These are phyloP conservation scores for Atrichornis clamosus DNA, from an alignment of 2,113 vertebrate genomes.

Conservation along the genomic window DNA sequence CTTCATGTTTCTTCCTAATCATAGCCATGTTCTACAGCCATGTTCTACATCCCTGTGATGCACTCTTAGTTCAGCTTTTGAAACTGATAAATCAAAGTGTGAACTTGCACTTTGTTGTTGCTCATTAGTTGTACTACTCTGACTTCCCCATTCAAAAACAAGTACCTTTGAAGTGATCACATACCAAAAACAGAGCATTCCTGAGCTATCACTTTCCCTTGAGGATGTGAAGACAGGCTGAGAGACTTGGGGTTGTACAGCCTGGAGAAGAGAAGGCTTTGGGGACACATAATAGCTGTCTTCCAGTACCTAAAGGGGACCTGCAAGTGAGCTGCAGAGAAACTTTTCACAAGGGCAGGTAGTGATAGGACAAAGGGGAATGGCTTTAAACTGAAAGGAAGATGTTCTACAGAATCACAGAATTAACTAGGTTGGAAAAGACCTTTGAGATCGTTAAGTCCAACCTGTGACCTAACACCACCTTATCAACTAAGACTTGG, in stretches of 20 bases:
- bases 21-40: neutral
- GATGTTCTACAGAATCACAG: too few species aligned
- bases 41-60: neutral
- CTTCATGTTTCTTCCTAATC: neutral
- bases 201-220: neutral
- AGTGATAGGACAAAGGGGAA: neutral
- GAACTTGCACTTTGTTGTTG: slow-evolving; percentile 69
- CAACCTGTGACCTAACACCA: too few species aligned
- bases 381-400: neutral
- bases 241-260: neutral
- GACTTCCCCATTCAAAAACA: slow-evolving; percentile 71
- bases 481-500: too few species aligned
- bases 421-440: too few species aligned
- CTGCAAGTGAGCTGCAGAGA: neutral
- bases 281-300: neutral
- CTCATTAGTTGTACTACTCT: slow-evolving; percentile 75
- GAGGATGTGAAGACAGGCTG: neutral
- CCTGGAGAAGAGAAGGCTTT: neutral
- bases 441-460: too few species aligned
- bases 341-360: neutral
- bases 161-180: slow-evolving; percentile 72
- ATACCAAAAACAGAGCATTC: neutral
- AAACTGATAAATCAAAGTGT: slow-evolving; percentile 51
- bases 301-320: neutral
- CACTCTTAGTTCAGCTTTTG: neutral